Percentiles rank a stretch among this genome's conserved stretches.
phyloP scores from a whole-genome alignment of 2,113 vertebrate species.

The Boulengeromyrus knoepffleri region DNA sequence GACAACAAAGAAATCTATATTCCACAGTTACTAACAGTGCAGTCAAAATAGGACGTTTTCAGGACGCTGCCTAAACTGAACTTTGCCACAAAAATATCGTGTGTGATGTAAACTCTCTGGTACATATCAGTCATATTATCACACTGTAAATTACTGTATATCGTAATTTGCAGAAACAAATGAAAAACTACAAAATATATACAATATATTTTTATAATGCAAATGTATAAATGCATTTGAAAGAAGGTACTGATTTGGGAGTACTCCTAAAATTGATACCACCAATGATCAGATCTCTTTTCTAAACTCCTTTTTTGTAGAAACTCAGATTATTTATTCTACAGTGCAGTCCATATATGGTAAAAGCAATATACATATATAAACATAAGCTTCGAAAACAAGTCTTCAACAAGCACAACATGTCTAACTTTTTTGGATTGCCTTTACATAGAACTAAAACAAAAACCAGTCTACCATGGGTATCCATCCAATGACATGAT shows the following conservation, averaged over 20 bases:
- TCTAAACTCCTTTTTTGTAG: not conserved
- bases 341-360: not conserved
- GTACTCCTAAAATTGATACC: not conserved
- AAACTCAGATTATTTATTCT: not conserved
- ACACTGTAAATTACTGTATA: conserved; percentile 14
- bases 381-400: not conserved
- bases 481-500: not conserved
- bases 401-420: not conserved
- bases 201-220: not conserved
- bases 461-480: not conserved
- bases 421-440: not conserved
- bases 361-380: not conserved
- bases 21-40: conserved; percentile 10
- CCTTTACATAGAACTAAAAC: not conserved
- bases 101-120: conserved; percentile 5
- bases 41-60: conserved; percentile 9
- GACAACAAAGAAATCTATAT: not conserved
- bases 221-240: conserved; percentile 4
- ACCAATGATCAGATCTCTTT: not conserved
- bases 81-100: conserved; percentile 2
- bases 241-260: not conserved
- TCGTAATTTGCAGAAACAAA: conserved; percentile 5
- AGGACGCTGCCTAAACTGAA: not conserved
- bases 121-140: not conserved
- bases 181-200: conserved; percentile 13